Conservation (phyloP, 2,797 vertebrate species). For the Artibeus jamaicensis region DNA sequence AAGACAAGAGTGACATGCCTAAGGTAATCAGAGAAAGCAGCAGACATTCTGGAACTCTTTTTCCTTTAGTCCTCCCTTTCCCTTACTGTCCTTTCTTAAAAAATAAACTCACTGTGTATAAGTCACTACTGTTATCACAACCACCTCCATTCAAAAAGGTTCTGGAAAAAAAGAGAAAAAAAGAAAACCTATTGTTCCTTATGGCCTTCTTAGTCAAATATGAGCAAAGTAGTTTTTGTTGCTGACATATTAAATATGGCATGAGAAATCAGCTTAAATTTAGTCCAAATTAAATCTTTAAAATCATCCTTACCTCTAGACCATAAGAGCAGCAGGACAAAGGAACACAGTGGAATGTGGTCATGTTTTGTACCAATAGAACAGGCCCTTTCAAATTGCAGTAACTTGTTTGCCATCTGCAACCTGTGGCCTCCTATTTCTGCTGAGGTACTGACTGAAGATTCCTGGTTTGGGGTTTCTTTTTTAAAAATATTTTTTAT, state of each 20-base stretch:
- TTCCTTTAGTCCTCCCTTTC: neutral
- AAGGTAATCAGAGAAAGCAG: too few species aligned
- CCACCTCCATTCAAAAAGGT: neutral
- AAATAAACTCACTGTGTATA: neutral
- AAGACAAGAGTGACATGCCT: too few species aligned
- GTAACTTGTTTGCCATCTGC: slow-evolving; percentile 78
- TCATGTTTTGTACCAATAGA: slow-evolving; percentile 79
- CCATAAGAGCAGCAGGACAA: slow-evolving; percentile 80
- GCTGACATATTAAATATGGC: slow-evolving; percentile 61
- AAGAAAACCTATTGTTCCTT: neutral
- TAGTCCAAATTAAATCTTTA: slow-evolving; percentile 76
- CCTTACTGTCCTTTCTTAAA: neutral
- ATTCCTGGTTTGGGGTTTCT: slow-evolving; percentile 69
- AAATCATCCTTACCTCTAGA: slow-evolving; percentile 71
- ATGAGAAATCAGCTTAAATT: slow-evolving; percentile 75
- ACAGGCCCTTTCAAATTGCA: slow-evolving; percentile 78
- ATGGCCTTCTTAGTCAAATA: neutral
- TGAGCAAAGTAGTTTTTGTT: neutral
- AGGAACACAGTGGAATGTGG: slow-evolving; percentile 77
- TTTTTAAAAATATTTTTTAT: too few species aligned
- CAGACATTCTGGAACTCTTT: neutral
- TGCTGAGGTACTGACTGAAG: slow-evolving; percentile 79
- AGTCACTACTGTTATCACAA: neutral
- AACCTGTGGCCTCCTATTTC: slow-evolving; percentile 77
- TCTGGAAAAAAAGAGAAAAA: neutral